Conservation (phyloP, 92 coral and sea anemone species). For the Parazoanthus atlanticus region DNA sequence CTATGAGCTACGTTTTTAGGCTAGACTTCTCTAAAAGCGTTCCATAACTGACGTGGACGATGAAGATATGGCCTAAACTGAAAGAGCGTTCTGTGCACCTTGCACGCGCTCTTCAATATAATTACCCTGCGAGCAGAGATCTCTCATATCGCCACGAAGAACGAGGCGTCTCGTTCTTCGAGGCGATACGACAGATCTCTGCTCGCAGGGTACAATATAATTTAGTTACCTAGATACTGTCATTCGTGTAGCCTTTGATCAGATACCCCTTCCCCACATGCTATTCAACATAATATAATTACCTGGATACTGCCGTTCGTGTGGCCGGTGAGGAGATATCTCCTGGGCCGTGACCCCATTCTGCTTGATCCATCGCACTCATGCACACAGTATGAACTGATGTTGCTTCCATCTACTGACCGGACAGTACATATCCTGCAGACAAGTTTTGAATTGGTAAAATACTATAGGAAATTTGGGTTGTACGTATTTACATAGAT, state of each 20-base stretch:
- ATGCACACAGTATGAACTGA: slow-evolving; percentile 95
- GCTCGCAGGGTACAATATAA: not conserved
- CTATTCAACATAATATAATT: not conserved
- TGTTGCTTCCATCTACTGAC: slow-evolving; percentile 94
- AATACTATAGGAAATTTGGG: too few relatives aligned
- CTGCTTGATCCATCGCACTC: slow-evolving; percentile 99
- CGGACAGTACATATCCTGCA: slow-evolving; percentile 88
- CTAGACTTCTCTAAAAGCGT: too few relatives aligned
- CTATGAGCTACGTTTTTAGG: too few relatives aligned
- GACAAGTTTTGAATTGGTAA: not conserved
- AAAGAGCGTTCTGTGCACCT: too few relatives aligned
- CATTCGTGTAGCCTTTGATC: slow-evolving; percentile 89
- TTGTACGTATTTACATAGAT: too few relatives aligned
- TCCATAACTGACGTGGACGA: too few relatives aligned
- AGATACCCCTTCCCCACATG: slow-evolving; percentile 54
- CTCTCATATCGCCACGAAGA: too few relatives aligned
- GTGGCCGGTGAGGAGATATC: slow-evolving; percentile 96
- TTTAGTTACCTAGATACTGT: slow-evolving; percentile 76
- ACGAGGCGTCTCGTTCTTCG: too few relatives aligned
- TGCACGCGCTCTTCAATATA: too few relatives aligned
- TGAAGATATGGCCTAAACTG: too few relatives aligned
- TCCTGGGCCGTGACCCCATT: slow-evolving; percentile 95
- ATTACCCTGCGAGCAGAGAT: too few relatives aligned
- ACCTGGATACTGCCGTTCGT: slow-evolving; percentile 94
- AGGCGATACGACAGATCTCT: not conserved